A percentile compares a stretch with the other conserved stretches of the same genome.
Evolutionary conservation across 2,797 vertebrate species (phyloP).

Genomic region (Bovichtus diacanthus): DNA sequence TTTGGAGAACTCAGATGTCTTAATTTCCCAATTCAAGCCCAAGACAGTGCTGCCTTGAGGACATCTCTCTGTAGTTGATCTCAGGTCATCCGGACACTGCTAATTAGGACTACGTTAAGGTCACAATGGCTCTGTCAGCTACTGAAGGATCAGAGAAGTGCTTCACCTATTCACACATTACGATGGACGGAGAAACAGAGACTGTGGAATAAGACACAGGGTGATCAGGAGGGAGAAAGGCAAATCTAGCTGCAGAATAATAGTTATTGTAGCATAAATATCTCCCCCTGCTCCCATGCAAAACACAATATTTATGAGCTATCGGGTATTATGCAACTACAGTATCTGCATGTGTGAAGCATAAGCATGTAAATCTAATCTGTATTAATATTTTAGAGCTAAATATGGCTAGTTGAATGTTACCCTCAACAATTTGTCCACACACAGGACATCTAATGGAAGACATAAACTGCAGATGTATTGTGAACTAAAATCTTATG

Average conservation of each 20-base stretch:
- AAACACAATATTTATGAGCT: constrained; percentile 23
- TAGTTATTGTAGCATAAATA: constrained; percentile 23
- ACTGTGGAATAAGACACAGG: constrained; percentile 13
- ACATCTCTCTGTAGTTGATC: constrained; percentile 36
- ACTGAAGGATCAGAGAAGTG: constrained; percentile 42
- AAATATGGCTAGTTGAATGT: constrained; percentile 15
- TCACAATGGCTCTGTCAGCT: constrained; percentile 42
- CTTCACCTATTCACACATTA: constrained; percentile 45
- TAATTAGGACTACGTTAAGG: constrained; percentile 56
- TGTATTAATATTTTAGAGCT: constrained; percentile 14
- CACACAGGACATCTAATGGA: neutral
- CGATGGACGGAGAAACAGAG: constrained; percentile 4
- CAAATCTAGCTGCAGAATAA: constrained; percentile 28
- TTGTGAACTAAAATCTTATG: neutral
- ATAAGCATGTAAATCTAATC: constrained; percentile 14
- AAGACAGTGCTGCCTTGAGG: constrained; percentile 41
- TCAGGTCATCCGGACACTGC: constrained; percentile 43
- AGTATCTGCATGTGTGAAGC: constrained; percentile 8
- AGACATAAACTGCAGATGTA: constrained; percentile 5
- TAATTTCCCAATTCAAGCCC: constrained; percentile 48
- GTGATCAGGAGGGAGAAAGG: constrained; percentile 19
- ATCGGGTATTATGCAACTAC: constrained; percentile 31
- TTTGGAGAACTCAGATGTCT: constrained; percentile 38
- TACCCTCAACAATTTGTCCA: constrained; percentile 8
- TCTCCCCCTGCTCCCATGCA: constrained; percentile 27